Percentiles rank a stretch among this genome's conserved stretches.
Evolutionary conservation across 2,797 vertebrate genomes (phyloP).

Genomic region (Oreochromis grahami): DNA sequence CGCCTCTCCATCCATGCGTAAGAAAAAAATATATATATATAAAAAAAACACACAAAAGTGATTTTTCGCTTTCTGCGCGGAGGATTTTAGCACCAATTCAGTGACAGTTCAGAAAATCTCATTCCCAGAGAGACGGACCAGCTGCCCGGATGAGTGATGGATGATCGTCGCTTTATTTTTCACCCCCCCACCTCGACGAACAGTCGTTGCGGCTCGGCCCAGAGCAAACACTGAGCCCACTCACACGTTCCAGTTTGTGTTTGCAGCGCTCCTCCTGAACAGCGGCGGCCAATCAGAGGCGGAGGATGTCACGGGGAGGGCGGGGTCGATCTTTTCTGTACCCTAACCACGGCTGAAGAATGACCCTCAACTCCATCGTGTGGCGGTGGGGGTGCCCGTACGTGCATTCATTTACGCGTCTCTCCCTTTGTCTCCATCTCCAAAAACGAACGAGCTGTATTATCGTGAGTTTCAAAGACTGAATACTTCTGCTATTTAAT

Average conservation of each 20-base stretch:
- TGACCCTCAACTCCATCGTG: background rate
- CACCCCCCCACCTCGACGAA: background rate
- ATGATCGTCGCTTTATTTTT: background rate
- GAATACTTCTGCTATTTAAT: background rate
- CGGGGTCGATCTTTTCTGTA: constrained; percentile 6
- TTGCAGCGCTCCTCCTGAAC: constrained; percentile 57
- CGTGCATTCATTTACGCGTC: background rate
- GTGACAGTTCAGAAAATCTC: background rate
- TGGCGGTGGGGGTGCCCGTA: background rate
- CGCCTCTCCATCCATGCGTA: constrained; percentile 58
- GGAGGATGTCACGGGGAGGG: constrained; percentile 40
- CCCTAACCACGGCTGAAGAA: background rate
- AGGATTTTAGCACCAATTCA: background rate
- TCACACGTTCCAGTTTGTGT: constrained; percentile 56
- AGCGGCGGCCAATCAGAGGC: constrained; percentile 60
- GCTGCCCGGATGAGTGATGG: background rate
- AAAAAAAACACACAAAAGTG: background rate
- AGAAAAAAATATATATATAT: background rate
- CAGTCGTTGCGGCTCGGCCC: background rate
- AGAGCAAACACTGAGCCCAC: constrained; percentile 33
- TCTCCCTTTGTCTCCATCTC: constrained; percentile 18
- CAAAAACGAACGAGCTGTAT: background rate
- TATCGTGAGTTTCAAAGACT: background rate
- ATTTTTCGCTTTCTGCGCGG: background rate
- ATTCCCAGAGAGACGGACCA: background rate